phyloP scores from a whole-genome alignment of 2,888 invertebrate species.

The Agrenia bidenticulata region DNA sequence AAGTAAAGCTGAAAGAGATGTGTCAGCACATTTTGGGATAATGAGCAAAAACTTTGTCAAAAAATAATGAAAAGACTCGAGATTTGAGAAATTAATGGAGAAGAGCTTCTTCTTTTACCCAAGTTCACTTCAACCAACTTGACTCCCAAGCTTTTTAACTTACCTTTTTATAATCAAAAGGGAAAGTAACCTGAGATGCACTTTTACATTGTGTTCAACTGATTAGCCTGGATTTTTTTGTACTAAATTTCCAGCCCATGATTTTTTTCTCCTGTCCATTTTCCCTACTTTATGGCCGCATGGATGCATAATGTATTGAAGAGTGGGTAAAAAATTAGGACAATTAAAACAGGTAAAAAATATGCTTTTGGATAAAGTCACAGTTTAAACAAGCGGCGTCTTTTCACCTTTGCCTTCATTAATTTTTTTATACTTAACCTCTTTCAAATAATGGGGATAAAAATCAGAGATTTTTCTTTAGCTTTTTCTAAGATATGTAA shows the following conservation, averaged over 20 bases:
- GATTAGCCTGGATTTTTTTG: not conserved
- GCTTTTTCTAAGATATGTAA: too few relatives aligned
- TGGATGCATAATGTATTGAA: too few relatives aligned
- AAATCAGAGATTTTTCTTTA: too few relatives aligned
- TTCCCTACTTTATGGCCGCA: too few relatives aligned
- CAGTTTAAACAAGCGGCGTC: too few relatives aligned
- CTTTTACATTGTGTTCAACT: not conserved
- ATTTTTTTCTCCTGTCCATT: too few relatives aligned
- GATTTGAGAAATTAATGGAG: conserved; percentile 31
- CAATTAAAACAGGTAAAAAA: too few relatives aligned
- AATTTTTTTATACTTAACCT: too few relatives aligned
- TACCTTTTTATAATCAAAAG: not conserved
- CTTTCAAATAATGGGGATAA: too few relatives aligned
- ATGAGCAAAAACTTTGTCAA: conserved; percentile 40
- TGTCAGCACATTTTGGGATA: conserved; percentile 38
- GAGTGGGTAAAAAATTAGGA: too few relatives aligned
- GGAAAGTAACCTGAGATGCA: not conserved
- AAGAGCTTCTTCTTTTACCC: conserved; percentile 19
- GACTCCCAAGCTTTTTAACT: conserved; percentile 3
- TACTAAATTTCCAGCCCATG: not conserved
- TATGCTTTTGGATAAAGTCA: too few relatives aligned
- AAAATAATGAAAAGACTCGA: conserved; percentile 20
- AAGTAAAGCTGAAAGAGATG: conserved; percentile 20
- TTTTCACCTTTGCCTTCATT: too few relatives aligned
- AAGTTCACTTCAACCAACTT: conserved; percentile 10